Base-by-base conservation (phyloP, 64 coral and sea anemone species). In the Montipora cactus region DNA sequence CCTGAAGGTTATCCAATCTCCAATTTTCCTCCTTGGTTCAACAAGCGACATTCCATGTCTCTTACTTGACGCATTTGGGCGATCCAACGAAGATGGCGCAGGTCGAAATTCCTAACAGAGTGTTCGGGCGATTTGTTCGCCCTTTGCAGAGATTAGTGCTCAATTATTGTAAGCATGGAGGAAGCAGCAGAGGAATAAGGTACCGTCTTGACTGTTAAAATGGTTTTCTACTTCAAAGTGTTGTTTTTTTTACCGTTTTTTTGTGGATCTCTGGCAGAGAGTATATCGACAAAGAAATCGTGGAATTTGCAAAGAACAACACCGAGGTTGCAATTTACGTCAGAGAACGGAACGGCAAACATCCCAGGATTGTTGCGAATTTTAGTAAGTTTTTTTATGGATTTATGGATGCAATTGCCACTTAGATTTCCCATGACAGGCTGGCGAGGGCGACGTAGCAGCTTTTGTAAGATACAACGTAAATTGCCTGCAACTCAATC, bases 171-270 rank as follows among this genome's bases (percentile, higher is more conserved):
- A 93, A 91, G 69, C 83, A 73, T 1, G 97, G 97, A 47, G 97
- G 97, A 69, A 99, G 97, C 52, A 99, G 97, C 69, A 91, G 97
- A 92, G 97, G 94, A 49, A 8, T 99, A 94, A 99, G 97, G 97
- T 99, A 94, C 10, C 23, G 13, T 5, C 10, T 10, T 84, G 44
- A 16, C 58, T 44, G 22, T 81, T 47, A 37, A 72, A 51, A 12
- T 64, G 69, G 13, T 7, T 8, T 37, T 78, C 28, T 15, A 12
- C 45, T 71, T 61, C 72, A 37, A 37, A 37, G 37, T 47, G 46
- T 57, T 22, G 52, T 57, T 81, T 4, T 64, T 45, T 89, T 76
- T 28, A 52, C 47, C 5, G 19, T 44, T 44, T 46, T 58, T 1
- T 37, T 73, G 19, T 3, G 47, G 75, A 5, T 25, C 72, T 81